Evolutionary conservation across 2,888 invertebrate genomes (phyloP), one percentile per base, ranked within the genome.

Genomic region (Perdita meconis): DNA sequence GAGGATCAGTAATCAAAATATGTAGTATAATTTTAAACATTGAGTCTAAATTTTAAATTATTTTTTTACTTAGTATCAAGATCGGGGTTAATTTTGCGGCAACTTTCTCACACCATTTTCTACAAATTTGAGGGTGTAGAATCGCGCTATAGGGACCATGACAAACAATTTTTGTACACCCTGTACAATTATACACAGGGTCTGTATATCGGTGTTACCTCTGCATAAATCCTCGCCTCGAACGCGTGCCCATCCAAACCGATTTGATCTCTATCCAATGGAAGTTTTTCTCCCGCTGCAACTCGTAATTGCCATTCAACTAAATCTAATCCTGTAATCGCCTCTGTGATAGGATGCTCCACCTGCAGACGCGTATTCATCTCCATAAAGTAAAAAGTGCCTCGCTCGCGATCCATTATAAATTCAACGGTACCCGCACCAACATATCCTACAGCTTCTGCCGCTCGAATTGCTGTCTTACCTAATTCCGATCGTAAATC

Each of bases 371-470:
- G 94, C 0, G 99, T 99, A 93, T 99, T 99, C 99, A 99, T 99
- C 94, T 99, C 99, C 99, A 99, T 99, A 92, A 99, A 99, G 93
- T 97, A 98, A 92, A 99, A 99, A 77, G 96, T 96, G 82, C 97
- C 95, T 53, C 96, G 95, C 66, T 94, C 93, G 65, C 96, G 94
- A 91, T 99, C 99, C 91, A 98, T 94, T 83, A 99, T 98, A 92
- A 99, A 99, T 92, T 99, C 99, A 0, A 99, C 99, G 0, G 99
- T 99, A 30, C 99, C 99, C 2, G 99, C 99, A 22, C 99, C 99
- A 0, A 98, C 97, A 92, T 99, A 99, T 50, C 97, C 96, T 0
- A 99, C 99, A 2, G 99, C 99, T 90, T 95, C 95, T 0, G 99
- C 99, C 0, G 99, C 99, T 66, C 95, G 94, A 0, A 99, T 98